These are phyloP conservation scores for Chorisops tibialis DNA, from an alignment of 2,888 invertebrate species.

Conservation along the genomic window DNA sequence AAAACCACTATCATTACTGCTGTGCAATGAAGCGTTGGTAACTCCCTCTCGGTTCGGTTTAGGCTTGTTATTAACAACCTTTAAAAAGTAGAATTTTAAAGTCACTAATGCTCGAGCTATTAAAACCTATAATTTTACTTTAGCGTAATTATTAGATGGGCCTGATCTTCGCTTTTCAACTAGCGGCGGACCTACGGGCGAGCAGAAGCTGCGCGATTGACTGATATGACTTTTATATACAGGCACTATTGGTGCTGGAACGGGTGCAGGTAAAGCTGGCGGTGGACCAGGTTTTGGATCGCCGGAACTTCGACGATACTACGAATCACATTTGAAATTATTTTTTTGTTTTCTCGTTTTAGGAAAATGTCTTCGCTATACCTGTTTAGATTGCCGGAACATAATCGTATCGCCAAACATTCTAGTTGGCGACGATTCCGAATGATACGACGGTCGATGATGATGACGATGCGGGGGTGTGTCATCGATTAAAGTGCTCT, in stretches of 20 bases:
- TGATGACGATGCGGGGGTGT: constrained; percentile 31
- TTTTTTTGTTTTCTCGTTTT: constrained; percentile 51
- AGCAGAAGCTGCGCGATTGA: constrained; percentile 61
- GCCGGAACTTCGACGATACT: constrained; percentile 57
- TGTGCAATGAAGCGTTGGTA: constrained; percentile 77
- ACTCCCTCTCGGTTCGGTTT: constrained; percentile 49
- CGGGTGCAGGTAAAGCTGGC: constrained; percentile 68
- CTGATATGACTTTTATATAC: constrained; percentile 48
- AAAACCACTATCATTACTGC: constrained; percentile 89
- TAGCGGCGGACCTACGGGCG: constrained; percentile 46
- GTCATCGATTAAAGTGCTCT: constrained; percentile 30
- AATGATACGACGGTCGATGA: constrained; percentile 45
- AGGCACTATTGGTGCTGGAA: constrained; percentile 59
- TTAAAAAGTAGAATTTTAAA: not conserved
- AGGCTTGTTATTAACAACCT: constrained; percentile 34
- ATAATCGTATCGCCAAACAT: constrained; percentile 71
- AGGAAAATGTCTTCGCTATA: no score
- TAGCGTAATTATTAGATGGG: constrained; percentile 33
- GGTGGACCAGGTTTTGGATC: constrained; percentile 65
- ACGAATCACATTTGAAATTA: constrained; percentile 36
- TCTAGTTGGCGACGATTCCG: constrained; percentile 58
- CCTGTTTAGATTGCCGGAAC: constrained; percentile 53
- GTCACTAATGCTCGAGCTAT: not conserved
- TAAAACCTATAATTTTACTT: constrained; percentile 36
- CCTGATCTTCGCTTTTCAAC: constrained; percentile 39